Evolutionary conservation across 2,797 vertebrate genomes (phyloP).

Genomic region (Masticophis lateralis): DNA sequence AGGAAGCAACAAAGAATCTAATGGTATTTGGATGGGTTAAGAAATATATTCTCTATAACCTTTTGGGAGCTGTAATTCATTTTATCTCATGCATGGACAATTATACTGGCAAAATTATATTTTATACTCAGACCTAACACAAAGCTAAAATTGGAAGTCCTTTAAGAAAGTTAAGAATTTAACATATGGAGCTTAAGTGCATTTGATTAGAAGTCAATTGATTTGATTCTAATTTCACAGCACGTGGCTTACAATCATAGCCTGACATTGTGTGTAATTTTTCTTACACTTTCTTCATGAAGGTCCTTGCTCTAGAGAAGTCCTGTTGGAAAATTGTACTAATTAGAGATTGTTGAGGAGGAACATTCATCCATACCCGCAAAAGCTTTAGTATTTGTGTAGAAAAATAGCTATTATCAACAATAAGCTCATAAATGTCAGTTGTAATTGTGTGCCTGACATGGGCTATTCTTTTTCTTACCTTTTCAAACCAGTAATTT

Average conservation of each 20-base stretch:
- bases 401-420: slow-evolving; percentile 11
- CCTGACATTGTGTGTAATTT: not conserved
- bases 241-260: not conserved
- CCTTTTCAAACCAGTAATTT: slow-evolving; percentile 36
- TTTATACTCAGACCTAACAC: not conserved
- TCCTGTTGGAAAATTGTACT: not conserved
- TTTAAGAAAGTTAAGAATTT: not conserved
- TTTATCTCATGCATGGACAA: not conserved
- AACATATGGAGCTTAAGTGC: not conserved
- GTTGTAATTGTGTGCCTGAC: slow-evolving; percentile 11
- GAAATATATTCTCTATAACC: not conserved
- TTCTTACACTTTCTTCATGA: not conserved
- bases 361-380: not conserved
- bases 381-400: not conserved
- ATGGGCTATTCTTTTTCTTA: slow-evolving; percentile 8
- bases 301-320: not conserved
- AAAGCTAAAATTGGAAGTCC: not conserved
- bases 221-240: not conserved
- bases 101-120: not conserved
- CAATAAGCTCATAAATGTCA: slow-evolving; percentile 11
- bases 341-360: not conserved
- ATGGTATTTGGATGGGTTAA: not conserved
- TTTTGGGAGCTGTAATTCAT: not conserved
- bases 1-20: not conserved
- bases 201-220: not conserved